A percentile compares a stretch with the other conserved stretches of the same genome.
Conservation (phyloP, 2,113 vertebrate genomes). For the Oceanodroma tethys region DNA sequence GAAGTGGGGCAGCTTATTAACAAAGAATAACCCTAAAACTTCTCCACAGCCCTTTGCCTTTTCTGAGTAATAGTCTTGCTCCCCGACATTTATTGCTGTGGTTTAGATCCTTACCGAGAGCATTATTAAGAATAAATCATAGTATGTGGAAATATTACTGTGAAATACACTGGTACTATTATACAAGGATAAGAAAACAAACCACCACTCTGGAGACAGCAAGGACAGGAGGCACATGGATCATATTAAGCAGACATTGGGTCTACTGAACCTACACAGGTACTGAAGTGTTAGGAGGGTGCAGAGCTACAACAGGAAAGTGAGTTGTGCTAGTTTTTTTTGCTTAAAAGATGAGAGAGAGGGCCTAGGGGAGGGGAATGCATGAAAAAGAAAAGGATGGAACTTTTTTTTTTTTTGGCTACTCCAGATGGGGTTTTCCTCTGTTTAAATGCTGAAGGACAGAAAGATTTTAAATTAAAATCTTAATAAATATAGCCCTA, state of each 20-base stretch:
- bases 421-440: conserved; percentile 69
- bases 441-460: conserved; percentile 69
- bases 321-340: not conserved
- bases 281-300: not conserved
- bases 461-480: conserved; percentile 76
- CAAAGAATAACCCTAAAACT: not conserved
- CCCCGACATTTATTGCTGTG: not conserved
- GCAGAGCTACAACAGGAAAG: not conserved
- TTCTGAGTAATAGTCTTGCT: not conserved
- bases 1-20: not conserved
- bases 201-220: not conserved
- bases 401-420: conserved; percentile 41
- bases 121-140: not conserved
- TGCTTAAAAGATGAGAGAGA: conserved; percentile 45
- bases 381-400: conserved; percentile 46
- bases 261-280: not conserved
- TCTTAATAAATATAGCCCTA: conserved; percentile 78
- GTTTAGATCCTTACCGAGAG: not conserved
- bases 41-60: not conserved
- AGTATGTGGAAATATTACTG: not conserved
- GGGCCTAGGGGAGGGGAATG: conserved; percentile 3
- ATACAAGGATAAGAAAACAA: not conserved
- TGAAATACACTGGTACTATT: not conserved
- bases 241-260: not conserved
- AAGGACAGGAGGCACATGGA: not conserved